These are phyloP conservation scores for Synanthedon tipuliformis DNA, from an alignment of 2,888 invertebrate genomes.

Conservation along the genomic window DNA sequence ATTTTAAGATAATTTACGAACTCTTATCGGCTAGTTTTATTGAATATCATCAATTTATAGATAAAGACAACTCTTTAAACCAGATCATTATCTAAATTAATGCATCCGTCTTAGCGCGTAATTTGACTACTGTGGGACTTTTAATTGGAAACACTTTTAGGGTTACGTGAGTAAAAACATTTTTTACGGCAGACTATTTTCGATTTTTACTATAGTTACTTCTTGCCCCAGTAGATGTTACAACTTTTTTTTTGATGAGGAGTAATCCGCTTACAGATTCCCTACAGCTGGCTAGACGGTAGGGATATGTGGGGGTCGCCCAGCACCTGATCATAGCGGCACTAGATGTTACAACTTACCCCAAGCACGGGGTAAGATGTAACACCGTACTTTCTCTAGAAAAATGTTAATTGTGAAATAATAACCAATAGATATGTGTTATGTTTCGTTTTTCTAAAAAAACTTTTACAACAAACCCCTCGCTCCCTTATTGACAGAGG, in stretches of 20 bases:
- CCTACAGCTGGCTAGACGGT: too few species aligned
- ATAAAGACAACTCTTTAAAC: not conserved
- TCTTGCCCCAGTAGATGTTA: too few species aligned
- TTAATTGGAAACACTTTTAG: not conserved
- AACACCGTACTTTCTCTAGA: not conserved
- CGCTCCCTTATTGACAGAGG: too few species aligned
- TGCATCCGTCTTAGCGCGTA: not conserved
- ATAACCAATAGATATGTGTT: not conserved
- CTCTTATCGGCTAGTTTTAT: not conserved
- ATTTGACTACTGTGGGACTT: not conserved
- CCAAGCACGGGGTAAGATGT: too few species aligned
- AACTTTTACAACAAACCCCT: too few species aligned
- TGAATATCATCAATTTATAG: not conserved
- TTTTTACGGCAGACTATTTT: too few species aligned
- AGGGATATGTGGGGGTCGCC: too few species aligned
- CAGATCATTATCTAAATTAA: not conserved
- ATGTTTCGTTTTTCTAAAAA: too few species aligned
- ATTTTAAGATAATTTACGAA: not conserved
- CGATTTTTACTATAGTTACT: not conserved
- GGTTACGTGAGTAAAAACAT: not conserved
- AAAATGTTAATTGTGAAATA: not conserved
- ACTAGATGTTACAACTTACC: too few species aligned
- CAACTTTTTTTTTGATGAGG: too few species aligned
- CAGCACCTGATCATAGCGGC: too few species aligned
- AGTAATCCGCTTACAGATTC: too few species aligned